phyloP scores from a whole-genome alignment of 2,888 invertebrate species.

The Tinea semifulvella region DNA sequence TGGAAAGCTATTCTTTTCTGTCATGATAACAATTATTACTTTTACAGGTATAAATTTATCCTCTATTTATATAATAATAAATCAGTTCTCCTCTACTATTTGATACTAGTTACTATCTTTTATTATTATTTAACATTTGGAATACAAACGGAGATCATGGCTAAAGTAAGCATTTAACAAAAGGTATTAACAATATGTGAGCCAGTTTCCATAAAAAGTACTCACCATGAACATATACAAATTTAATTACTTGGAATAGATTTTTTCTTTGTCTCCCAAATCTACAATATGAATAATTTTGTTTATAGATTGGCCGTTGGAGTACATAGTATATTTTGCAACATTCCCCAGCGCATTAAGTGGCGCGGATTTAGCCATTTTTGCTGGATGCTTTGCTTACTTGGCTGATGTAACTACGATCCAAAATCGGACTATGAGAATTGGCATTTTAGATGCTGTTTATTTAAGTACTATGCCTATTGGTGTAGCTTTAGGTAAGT shows the following conservation, averaged over 20 bases:
- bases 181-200: no score
- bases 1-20: constrained; percentile 79
- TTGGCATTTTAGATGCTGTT: constrained; percentile 83
- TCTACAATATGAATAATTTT: background rate
- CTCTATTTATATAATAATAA: no score
- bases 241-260: no score
- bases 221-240: no score
- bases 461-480: constrained; percentile 86
- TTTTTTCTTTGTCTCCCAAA: background rate
- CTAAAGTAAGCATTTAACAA: no score
- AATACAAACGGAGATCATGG: no score
- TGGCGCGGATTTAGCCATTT: constrained; percentile 82
- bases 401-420: constrained; percentile 79
- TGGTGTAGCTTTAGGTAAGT: constrained; percentile 78
- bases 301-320: constrained; percentile 72
- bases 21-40: constrained; percentile 78
- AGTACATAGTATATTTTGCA: constrained; percentile 79
- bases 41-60: constrained; percentile 62
- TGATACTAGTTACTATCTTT: no score
- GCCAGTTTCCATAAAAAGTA: no score
- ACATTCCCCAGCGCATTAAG: constrained; percentile 79
- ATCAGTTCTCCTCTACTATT: no score
- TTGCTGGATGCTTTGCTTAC: constrained; percentile 81
- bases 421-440: constrained; percentile 76
- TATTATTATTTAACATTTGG: no score